Percentiles rank a stretch among this genome's conserved stretches.
Conservation (phyloP, 2,888 invertebrate genomes). For the Agrochola macilenta region DNA sequence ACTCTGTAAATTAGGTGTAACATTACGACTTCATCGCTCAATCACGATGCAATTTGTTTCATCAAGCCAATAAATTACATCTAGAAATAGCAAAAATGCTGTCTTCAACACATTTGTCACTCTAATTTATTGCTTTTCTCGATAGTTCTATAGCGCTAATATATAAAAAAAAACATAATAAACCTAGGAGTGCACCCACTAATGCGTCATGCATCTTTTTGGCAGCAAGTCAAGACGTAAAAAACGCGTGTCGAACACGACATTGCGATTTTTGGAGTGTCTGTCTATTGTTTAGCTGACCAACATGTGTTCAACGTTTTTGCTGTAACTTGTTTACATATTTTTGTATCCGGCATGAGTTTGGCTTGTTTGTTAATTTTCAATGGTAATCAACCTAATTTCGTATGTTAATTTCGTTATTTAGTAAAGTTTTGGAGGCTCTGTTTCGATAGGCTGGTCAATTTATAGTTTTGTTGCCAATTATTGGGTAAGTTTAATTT, state of each 20-base stretch:
- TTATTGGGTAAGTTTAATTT: conserved; percentile 31
- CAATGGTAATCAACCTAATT: conserved; percentile 37
- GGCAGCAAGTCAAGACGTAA: conserved; percentile 57
- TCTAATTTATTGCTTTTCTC: conserved; percentile 50
- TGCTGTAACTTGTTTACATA: conserved; percentile 52
- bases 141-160: conserved; percentile 39
- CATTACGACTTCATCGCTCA: conserved; percentile 9
- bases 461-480: conserved; percentile 36
- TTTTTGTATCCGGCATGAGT: conserved; percentile 39
- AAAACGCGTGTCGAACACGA: conserved; percentile 53
- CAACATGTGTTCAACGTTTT: conserved; percentile 52
- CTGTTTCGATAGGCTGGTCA: conserved; percentile 39
- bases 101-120: conserved; percentile 14
- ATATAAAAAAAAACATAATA: conserved; percentile 46
- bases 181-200: conserved; percentile 46
- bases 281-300: conserved; percentile 54
- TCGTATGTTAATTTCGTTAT: conserved; percentile 44
- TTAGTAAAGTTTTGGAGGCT: conserved; percentile 29
- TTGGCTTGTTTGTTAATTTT: conserved; percentile 42
- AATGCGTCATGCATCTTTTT: conserved; percentile 59
- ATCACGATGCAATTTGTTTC: conserved; percentile 18
- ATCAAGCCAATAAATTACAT: conserved; percentile 28
- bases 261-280: conserved; percentile 59
- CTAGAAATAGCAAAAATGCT: conserved; percentile 28
- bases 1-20: conserved; percentile 27